Evolutionary conservation across 1,140 invertebrate genomes (phyloP).

Genomic region (Drosophila biarmipes): DNA sequence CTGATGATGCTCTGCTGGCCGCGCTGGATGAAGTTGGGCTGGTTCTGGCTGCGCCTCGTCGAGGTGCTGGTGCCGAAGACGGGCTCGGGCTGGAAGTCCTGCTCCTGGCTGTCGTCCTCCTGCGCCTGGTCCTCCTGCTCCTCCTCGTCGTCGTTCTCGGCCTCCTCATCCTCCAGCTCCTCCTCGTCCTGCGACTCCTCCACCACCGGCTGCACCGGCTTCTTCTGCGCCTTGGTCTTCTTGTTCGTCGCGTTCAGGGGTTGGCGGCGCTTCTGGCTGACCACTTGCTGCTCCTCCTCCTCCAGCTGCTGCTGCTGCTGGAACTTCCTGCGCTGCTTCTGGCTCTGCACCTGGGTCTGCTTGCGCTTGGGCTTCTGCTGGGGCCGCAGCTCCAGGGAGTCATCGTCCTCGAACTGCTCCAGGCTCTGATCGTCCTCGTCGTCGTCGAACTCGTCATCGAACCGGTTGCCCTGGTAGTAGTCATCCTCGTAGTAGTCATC

Average conservation of each 20-base stretch:
- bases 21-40: conserved; percentile 74
- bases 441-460: conserved; percentile 68
- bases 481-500: conserved; percentile 68
- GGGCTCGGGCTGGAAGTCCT: conserved; percentile 13
- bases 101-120: conserved; percentile 44
- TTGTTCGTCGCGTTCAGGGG: conserved; percentile 1
- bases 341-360: conserved; percentile 20
- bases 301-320: conserved; percentile 13
- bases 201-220: conserved; percentile 17
- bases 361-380: conserved; percentile 37
- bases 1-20: conserved; percentile 76
- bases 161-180: conserved; percentile 39
- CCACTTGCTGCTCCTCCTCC: conserved; percentile 11
- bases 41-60: conserved; percentile 59
- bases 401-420: conserved; percentile 44
- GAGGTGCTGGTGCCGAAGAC: conserved; percentile 43
- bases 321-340: conserved; percentile 23
- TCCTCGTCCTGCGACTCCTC: conserved; percentile 43
- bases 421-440: conserved; percentile 35
- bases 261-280: conserved; percentile 37
- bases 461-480: conserved; percentile 61
- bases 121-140: conserved; percentile 38
- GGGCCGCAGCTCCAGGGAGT: conserved; percentile 45
- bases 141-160: conserved; percentile 43
- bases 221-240: conserved; percentile 27